Evolutionary conservation across 2,888 invertebrate genomes (phyloP), one percentile per base, ranked within the genome.

Genomic region (Julus scandinavius): DNA sequence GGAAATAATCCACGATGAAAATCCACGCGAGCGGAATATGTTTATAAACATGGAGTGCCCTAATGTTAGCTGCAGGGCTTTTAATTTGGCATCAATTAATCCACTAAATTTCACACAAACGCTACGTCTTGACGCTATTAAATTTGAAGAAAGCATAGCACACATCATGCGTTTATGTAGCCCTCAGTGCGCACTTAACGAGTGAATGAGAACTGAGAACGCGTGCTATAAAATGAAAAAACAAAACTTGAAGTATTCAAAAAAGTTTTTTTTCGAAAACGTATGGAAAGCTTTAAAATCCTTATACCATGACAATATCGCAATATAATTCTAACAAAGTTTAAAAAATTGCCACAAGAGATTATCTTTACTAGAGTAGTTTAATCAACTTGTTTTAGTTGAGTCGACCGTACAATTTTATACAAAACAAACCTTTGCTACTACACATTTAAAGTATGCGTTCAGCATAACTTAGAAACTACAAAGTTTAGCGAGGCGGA

Each of bases 51-150:
- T 45, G 45, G 45, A 45, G 45, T 45, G 45, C 45, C 45, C 7
- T n/a, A 72, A 20, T 20, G n/a, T 80, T 11, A 5, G 29, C 20
- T 80, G 80, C 38, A 29, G 80, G 38, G 13, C 80, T 80, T 80
- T 80, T 80, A 80, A 80, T 80, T 38, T 29, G 80, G 6, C 38
- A 13, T 80, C 80, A 80, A 80, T 80, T 80, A 80, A 80, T 80
- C 80, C 80, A 38, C 38, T 80, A 80, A 80, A 80, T 80, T 80
- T 80, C 80, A 80, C 80, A 13, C 80, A 80, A 9, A 13, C 13
- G 38, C 15, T 80, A 11, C 13, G 38, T 38, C 38, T 80, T 38
- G 4, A 20, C 80, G 80, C 80, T 80, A 38, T 13, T 80, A 80
- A 80, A 80, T 13, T 45, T 80, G 13, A 80, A 38, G 80, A 29